These are phyloP conservation scores for Montipora foliosa DNA, from an alignment of 64 coral and sea anemone species.

Conservation along the genomic window DNA sequence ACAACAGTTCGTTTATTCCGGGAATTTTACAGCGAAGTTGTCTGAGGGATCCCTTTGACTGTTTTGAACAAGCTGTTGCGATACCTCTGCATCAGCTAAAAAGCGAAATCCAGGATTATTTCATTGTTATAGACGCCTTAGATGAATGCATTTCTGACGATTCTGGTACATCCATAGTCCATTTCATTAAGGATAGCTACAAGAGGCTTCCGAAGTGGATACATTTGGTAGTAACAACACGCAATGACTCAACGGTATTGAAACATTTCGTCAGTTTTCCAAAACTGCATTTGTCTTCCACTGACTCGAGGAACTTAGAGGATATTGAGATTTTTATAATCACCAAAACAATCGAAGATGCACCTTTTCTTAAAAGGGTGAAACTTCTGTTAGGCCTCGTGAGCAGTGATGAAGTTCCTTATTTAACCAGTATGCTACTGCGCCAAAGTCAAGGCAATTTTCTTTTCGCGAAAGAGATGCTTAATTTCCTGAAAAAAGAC, in stretches of 20 bases:
- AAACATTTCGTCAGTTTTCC: conserved; percentile 27
- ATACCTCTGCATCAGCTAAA: conserved; percentile 29
- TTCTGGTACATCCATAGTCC: conserved; percentile 16
- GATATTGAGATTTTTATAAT: conserved; percentile 56
- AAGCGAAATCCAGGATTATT: background rate
- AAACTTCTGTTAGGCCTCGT: no score
- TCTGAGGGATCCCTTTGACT: conserved; percentile 46
- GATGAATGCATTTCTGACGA: conserved; percentile 54
- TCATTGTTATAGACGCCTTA: conserved; percentile 70
- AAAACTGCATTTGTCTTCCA: background rate
- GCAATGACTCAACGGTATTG: conserved; percentile 49
- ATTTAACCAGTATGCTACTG: conserved; percentile 40
- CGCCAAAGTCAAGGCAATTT: conserved; percentile 87
- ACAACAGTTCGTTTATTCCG: conserved; percentile 32
- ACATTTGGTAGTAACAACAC: conserved; percentile 45
- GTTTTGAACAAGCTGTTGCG: conserved; percentile 65
- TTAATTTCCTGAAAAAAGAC: conserved; percentile 10
- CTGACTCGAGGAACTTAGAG: conserved; percentile 50
- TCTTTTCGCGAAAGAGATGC: conserved; percentile 66
- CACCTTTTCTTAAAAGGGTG: no score
- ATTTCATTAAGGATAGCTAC: conserved; percentile 26
- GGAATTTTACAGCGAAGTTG: conserved; percentile 23
- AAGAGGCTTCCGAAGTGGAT: conserved; percentile 43
- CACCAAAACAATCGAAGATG: background rate
- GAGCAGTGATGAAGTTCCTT: conserved; percentile 4